Base-by-base conservation (phyloP, 1,140 invertebrate species). In the Melipona quadrifasciata region DNA sequence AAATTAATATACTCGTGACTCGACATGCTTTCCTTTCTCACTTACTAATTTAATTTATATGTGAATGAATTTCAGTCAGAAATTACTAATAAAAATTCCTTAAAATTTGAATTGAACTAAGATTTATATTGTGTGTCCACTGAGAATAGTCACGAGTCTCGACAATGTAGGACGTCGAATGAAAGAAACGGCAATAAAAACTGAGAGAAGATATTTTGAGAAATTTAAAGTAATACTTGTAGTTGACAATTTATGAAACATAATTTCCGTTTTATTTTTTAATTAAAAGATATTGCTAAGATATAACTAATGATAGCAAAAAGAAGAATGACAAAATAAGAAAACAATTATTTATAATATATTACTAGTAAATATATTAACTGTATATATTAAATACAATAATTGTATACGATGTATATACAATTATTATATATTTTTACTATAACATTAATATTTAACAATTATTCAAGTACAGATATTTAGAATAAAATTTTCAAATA, bases 11-110 rank as follows among this genome's bases (percentile, higher is more conserved):
- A 51, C 76, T 67, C 58, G 39, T n/a, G 17, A 5, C 3, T 68
- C 67, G 55, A 71, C 68, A 27, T 64, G 68, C 68, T 80, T 72
- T 34, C 39, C 39, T 80, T 19, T 73, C 34, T 80, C 79, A 31
- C 68, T 31, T 73, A 80, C 55, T 80, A 73, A 58, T 51, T 39
- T n/a, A 10, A 72, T 51, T 61, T 61, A n/a, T 39, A 21, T 34
- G n/a, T 14, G 39, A 61, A 51, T 74, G 19, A 5, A 31, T 58
- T 73, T 21, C 12, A 19, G 11, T 6, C 2, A 24, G 16, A n/a
- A n/a, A 24, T 24, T 31, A 55, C n/a, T n/a, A 74, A 39, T n/a
- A 16, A 14, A 31, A 53, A 51, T 14, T 68, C 67, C 19, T 19
- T 27, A 19, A 31, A 68, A 24, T 47, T 12, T 14, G 17, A 24